Evolutionary conservation across 2,797 vertebrate species (phyloP).

Genomic region (Hemibagrus guttatus): DNA sequence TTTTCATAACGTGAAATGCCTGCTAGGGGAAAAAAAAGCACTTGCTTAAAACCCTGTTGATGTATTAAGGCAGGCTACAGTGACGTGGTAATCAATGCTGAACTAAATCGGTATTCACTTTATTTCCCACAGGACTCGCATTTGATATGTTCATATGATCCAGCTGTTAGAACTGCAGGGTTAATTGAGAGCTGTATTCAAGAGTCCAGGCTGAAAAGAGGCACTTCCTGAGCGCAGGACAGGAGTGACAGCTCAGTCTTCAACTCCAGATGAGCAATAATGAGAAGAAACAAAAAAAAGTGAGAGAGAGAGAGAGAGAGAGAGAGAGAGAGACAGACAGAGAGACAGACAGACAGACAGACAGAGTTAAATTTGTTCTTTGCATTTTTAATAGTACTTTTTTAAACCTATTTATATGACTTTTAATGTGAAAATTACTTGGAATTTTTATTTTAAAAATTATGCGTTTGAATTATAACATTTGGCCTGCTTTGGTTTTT

Average conservation of each 20-base stretch:
- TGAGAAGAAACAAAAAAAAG: neutral
- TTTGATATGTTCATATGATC: slow-evolving; percentile 62
- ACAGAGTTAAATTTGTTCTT: neutral
- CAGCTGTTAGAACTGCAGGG: slow-evolving; percentile 60
- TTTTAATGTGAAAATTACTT: too few relatives aligned
- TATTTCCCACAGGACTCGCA: slow-evolving; percentile 43
- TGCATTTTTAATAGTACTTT: neutral
- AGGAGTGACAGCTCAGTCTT: slow-evolving; percentile 17
- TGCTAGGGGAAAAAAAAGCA: slow-evolving; percentile 29
- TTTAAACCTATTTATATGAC: too few relatives aligned
- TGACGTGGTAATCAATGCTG: slow-evolving; percentile 49
- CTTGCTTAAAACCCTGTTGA: slow-evolving; percentile 37
- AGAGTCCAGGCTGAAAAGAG: slow-evolving; percentile 27
- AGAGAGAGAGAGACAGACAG: neutral
- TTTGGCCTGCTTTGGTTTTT: slow-evolving; percentile 7
- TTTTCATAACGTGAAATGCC: slow-evolving; percentile 40
- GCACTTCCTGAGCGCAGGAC: slow-evolving; percentile 41
- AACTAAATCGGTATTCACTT: slow-evolving; percentile 40
- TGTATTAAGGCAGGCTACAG: slow-evolving; percentile 39
- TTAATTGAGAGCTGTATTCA: slow-evolving; percentile 59
- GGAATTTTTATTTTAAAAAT: too few relatives aligned
- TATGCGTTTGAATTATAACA: neutral
- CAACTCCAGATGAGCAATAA: neutral
- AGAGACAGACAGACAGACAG: neutral
- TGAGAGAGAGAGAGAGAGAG: neutral